Base-by-base conservation (phyloP, 2,888 invertebrate genomes). In the Drosophila neonasuta region DNA sequence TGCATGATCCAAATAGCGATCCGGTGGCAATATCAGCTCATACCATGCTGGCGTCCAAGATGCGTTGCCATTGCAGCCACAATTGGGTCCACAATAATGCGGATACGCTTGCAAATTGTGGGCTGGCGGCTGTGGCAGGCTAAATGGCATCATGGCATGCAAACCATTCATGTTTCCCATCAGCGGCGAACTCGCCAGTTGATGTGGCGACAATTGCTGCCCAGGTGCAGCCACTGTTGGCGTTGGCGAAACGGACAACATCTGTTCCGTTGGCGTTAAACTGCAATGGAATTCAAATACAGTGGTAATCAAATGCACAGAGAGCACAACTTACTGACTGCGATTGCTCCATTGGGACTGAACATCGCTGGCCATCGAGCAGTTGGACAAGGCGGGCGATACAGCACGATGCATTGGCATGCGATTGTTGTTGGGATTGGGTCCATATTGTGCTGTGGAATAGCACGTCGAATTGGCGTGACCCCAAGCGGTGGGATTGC, bases 1-100 rank as follows among this genome's bases (percentile, higher is more conserved):
- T 0, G 94, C 92, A 74, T 93, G 92, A 50, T 94, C 93, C 77
- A 94, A 92, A 91, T 94, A 95, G 51, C 94, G 92, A 89, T 95
- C 95, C 46, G 94, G 93, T n/a, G 93, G 90, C 46, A 85, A 55
- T n/a, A 86, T 70, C 29, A 84, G 70, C 13, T 90, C 90, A 65
- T 85, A 84, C 64, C 88, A 81, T 0, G 77, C 59, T 2, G 80
- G 65, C 17, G 65, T 54, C 51, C 77, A 70, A 1, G 52, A 7
- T 0, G 44, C 11, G 46, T 20, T 49, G 9, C 7, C 52, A 48
- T 34, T 55, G 45, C 74, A 74, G 10, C 51, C 51, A 50, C 79
- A 72, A 24, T 59, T 73, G 11, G 55, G 55, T 0, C 59, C 45
- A 39, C 78, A 80, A 20, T 55, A 77, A 41, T 77, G 76, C 11